Evolutionary conservation across 2,888 invertebrate species (phyloP).

Genomic region (Shargacucullia verbasci): DNA sequence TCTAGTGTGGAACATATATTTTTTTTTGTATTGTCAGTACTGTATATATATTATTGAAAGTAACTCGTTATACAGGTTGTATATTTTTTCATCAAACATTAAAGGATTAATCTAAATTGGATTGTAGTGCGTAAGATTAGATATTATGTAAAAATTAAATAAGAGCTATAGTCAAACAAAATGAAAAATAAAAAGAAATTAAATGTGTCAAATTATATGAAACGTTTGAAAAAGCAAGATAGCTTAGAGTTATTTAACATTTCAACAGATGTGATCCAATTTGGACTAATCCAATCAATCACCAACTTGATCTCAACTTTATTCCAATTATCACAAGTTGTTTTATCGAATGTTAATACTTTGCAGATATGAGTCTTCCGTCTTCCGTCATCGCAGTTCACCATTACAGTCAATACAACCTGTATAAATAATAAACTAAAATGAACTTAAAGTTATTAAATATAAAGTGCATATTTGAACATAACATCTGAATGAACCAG

Average conservation of each 20-base stretch:
- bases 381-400: slow-evolving; percentile 17
- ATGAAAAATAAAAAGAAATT: background rate
- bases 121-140: slow-evolving; percentile 29
- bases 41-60: slow-evolving; percentile 30
- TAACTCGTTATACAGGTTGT: slow-evolving; percentile 22
- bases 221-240: slow-evolving; percentile 36
- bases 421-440: slow-evolving; percentile 29
- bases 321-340: slow-evolving; percentile 36
- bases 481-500: background rate
- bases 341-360: slow-evolving; percentile 39
- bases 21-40: slow-evolving; percentile 8
- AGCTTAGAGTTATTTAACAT: background rate
- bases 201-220: slow-evolving; percentile 29
- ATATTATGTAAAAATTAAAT: slow-evolving; percentile 9
- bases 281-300: slow-evolving; percentile 40
- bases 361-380: slow-evolving; percentile 43
- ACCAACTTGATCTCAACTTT: slow-evolving; percentile 34
- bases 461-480: slow-evolving; percentile 5
- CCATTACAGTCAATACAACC: slow-evolving; percentile 32
- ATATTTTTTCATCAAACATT: slow-evolving; percentile 27
- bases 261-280: slow-evolving; percentile 33
- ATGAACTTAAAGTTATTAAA: background rate
- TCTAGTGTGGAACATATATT: slow-evolving; percentile 23
- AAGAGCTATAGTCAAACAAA: slow-evolving; percentile 5
- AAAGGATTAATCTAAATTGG: slow-evolving; percentile 39